These are phyloP conservation scores for Bombus consobrinus DNA, from an alignment of 1,140 invertebrate genomes.

Conservation along the genomic window DNA sequence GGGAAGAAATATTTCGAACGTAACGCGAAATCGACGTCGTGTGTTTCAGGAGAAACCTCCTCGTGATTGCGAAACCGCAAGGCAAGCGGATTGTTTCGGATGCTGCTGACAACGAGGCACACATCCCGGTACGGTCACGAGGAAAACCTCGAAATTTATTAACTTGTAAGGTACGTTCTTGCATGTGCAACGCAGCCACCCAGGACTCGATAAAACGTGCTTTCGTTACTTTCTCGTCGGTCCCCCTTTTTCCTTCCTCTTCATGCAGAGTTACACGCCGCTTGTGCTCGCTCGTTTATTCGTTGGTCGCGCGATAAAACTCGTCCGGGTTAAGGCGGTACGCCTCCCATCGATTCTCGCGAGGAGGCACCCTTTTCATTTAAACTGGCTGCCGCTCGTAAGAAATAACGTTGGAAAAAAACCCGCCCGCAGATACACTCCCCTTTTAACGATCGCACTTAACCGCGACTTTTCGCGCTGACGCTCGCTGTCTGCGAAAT, in stretches of 20 bases:
- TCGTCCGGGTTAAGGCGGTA: neutral
- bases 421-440: conserved; percentile 39
- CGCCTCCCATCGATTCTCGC: conserved; percentile 6
- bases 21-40: neutral
- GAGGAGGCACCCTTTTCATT: conserved; percentile 51
- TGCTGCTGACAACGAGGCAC: neutral
- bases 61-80: conserved; percentile 30
- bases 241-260: conserved; percentile 27
- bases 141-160: conserved; percentile 66
- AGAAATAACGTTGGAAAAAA: conserved; percentile 60
- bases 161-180: conserved; percentile 69
- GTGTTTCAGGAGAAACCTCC: conserved; percentile 29
- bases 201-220: conserved; percentile 63
- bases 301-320: conserved; percentile 63
- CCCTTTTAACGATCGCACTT: conserved; percentile 68
- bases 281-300: conserved; percentile 56
- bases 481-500: conserved; percentile 42
- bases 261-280: neutral
- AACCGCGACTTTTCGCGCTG: conserved; percentile 57
- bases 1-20: neutral
- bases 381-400: conserved; percentile 57
- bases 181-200: conserved; percentile 43
- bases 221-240: conserved; percentile 67
- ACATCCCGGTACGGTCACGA: conserved; percentile 5
- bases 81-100: conserved; percentile 31